Conservation (phyloP, 2,888 invertebrate genomes). For the Strigamia crassipes region DNA sequence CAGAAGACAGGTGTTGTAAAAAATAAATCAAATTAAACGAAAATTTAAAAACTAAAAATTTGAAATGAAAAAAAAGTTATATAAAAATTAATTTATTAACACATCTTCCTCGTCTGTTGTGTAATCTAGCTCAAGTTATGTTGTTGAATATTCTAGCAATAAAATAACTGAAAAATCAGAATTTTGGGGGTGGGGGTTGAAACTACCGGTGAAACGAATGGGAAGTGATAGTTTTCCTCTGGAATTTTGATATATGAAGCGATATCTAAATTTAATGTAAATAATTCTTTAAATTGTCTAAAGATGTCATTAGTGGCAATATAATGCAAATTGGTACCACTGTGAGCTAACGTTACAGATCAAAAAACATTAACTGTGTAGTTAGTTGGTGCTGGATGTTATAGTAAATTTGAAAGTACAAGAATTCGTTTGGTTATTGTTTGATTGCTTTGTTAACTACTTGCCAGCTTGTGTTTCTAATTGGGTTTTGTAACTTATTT, state of each 20-base stretch:
- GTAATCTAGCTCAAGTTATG: background rate
- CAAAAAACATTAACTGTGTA: too few species aligned
- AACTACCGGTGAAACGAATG: too few species aligned
- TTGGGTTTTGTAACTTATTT: too few species aligned
- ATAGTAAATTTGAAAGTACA: too few species aligned
- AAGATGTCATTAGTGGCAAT: background rate
- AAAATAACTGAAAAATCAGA: background rate
- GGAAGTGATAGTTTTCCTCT: too few species aligned
- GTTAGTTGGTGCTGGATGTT: too few species aligned
- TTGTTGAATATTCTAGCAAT: background rate
- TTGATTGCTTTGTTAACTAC: too few species aligned
- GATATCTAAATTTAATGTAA: background rate
- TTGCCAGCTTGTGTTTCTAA: too few species aligned
- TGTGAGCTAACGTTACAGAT: too few species aligned
- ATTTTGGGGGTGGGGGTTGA: background rate
- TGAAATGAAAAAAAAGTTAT: too few species aligned
- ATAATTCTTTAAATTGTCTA: background rate
- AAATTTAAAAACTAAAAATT: background rate
- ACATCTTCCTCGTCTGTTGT: background rate
- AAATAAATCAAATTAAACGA: background rate
- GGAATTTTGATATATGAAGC: background rate
- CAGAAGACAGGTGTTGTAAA: background rate
- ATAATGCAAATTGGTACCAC: background rate
- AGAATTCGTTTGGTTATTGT: too few species aligned
- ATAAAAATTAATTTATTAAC: background rate